Evolutionary conservation across 2,888 invertebrate species (phyloP), one percentile per base, ranked within the genome.

Genomic region (Nebria brevicollis): DNA sequence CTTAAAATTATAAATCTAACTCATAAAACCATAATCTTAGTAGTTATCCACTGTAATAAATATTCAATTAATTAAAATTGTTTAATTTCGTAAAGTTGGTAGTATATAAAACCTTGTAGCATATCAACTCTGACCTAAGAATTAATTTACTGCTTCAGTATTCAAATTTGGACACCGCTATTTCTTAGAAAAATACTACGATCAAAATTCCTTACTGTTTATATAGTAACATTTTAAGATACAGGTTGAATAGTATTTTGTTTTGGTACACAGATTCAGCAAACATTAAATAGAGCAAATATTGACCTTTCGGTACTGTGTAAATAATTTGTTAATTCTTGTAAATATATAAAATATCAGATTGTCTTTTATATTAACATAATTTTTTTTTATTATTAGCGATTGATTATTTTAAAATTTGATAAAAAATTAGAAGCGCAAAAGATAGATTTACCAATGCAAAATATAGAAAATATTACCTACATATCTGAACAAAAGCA

Each of bases 131-230:
- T 54, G 54, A 54, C 54, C 54, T 13, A 54, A 54, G 54, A 54
- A 54, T 54, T 54, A 54, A 54, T 54, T 13, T 54, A 54, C 54
- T 11, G 54, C 54, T 54, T 54, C 13, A 54, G 54, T 54, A 54
- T 54, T 54, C 54, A 54, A 54, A 54, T 54, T 54, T 54, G 54
- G 54, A 54, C 54, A 54, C 54, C 54, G 54, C 54, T 54, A 54
- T 54, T 54, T 54, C 54, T 54, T 11, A 54, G 54, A 54, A 54
- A 54, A 54, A 54, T 54, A 54, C 54, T 13, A 54, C 6, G 13
- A 7, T 54, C 13, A 1, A 54, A 54, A 54, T 54, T 54, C 54
- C 54, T 54, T 54, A 54, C 54, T 54, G 54, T 54, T 54, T 54
- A 54, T 54, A 54, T 54, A 54, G 54, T 54, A 54, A 13, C 54